A percentile compares a stretch with the other conserved stretches of the same genome.
Conservation (phyloP, 2,888 invertebrate genomes). For the Eremobia ochroleuca region DNA sequence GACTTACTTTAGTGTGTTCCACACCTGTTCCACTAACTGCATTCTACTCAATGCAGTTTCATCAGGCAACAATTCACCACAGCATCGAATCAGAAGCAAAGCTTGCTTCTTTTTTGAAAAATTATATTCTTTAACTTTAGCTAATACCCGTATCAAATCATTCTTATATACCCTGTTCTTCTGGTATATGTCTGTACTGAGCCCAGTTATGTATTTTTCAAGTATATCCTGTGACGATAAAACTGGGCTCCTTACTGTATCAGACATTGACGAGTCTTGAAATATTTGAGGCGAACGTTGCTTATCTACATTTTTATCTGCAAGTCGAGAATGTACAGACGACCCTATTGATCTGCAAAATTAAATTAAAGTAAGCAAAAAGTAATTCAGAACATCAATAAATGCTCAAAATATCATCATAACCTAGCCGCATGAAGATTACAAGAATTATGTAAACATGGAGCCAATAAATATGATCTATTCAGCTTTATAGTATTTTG, state of each 20-base stretch:
- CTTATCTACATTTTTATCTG: conserved; percentile 18
- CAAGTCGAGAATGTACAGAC: background rate
- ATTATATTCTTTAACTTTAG: conserved; percentile 82
- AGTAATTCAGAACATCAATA: background rate
- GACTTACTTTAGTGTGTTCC: conserved; percentile 87
- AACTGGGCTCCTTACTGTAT: conserved; percentile 19
- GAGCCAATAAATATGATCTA: conserved; percentile 61
- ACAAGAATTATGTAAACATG: conserved; percentile 58
- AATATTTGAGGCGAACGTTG: conserved; percentile 15
- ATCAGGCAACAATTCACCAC: conserved; percentile 90
- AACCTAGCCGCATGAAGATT: conserved; percentile 70
- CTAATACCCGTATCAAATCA: conserved; percentile 81
- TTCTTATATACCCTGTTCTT: conserved; percentile 88
- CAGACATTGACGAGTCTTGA: background rate
- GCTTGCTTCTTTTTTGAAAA: conserved; percentile 86
- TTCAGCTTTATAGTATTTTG: conserved; percentile 65
- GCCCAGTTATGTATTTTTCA: conserved; percentile 82
- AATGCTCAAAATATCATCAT: conserved; percentile 39
- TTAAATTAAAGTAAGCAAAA: background rate
- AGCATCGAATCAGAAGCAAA: conserved; percentile 89
- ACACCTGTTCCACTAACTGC: conserved; percentile 89
- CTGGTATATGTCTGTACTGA: conserved; percentile 84
- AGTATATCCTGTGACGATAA: conserved; percentile 78
- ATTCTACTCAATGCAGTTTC: conserved; percentile 86
- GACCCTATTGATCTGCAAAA: conserved; percentile 45